These are phyloP conservation scores for Pteria penguin DNA, from an alignment of 2,888 invertebrate genomes.

Conservation along the genomic window DNA sequence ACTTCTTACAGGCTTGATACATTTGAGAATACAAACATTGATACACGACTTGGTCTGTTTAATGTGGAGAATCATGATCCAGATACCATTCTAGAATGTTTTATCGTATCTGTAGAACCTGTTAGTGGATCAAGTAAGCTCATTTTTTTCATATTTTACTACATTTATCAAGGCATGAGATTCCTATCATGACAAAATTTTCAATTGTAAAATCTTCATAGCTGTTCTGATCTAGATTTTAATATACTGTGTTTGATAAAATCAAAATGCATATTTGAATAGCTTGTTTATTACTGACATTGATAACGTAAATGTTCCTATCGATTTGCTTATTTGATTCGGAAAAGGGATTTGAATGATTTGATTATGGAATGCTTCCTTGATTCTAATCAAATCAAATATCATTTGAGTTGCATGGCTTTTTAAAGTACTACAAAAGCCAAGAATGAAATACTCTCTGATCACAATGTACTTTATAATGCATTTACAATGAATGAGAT, in stretches of 20 bases:
- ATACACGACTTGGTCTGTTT: background rate
- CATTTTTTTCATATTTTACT: background rate
- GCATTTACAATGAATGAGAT: too few species aligned
- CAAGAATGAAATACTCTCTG: too few species aligned
- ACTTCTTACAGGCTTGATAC: background rate
- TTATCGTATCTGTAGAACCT: slow-evolving; percentile 6
- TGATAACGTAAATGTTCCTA: too few species aligned
- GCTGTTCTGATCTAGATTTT: background rate
- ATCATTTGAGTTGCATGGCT: too few species aligned
- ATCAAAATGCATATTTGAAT: background rate
- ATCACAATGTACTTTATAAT: too few species aligned
- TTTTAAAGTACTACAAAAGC: too few species aligned
- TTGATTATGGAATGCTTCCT: too few species aligned
- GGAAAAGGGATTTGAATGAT: too few species aligned
- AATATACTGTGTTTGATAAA: background rate
- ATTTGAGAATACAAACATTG: slow-evolving; percentile 5
- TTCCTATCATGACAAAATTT: background rate
- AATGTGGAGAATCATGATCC: slow-evolving; percentile 28
- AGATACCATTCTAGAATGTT: slow-evolving; percentile 28
- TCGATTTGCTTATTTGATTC: too few species aligned
- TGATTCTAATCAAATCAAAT: too few species aligned
- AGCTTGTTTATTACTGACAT: too few species aligned
- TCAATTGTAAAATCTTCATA: background rate
- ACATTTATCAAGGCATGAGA: background rate
- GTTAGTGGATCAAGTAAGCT: slow-evolving; percentile 17